These are phyloP conservation scores for Nannospalax galili DNA, from an alignment of 2,113 vertebrate genomes.

Conservation along the genomic window DNA sequence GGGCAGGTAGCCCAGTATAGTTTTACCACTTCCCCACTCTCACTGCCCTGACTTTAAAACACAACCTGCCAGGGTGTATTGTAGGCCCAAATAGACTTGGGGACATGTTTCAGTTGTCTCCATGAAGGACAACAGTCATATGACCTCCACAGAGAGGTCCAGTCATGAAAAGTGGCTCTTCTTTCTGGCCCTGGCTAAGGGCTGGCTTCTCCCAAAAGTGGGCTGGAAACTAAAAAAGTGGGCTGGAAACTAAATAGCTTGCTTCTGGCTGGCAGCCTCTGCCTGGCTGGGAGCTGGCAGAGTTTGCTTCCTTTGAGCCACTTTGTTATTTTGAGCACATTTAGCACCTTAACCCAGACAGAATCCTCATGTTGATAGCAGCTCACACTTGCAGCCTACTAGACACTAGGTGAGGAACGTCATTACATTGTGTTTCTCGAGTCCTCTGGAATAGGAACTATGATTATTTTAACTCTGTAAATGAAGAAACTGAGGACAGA, in stretches of 20 bases:
- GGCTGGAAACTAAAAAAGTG: constrained; percentile 32
- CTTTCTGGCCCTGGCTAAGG: not conserved
- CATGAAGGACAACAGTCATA: not conserved
- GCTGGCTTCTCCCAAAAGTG: not conserved
- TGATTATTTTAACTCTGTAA: not conserved
- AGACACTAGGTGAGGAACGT: not conserved
- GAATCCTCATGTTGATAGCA: not conserved
- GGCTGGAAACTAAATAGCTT: constrained; percentile 1
- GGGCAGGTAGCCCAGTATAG: not conserved
- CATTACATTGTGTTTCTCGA: not conserved
- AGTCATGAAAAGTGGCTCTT: not conserved
- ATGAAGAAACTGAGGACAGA: not conserved
- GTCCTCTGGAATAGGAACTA: not conserved
- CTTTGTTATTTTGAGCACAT: constrained; percentile 49
- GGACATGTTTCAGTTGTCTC: not conserved
- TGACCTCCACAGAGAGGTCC: not conserved
- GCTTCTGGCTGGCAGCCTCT: constrained; percentile 14
- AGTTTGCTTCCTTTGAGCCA: not conserved
- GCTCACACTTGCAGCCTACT: not conserved
- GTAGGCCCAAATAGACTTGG: not conserved
- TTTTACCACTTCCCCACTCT: not conserved
- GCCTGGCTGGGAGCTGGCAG: not conserved
- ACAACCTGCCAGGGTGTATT: not conserved
- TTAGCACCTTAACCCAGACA: not conserved
- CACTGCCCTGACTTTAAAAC: not conserved